Percentiles rank a stretch among this genome's conserved stretches.
Conservation (phyloP, 2,113 vertebrate species). For the Motacilla alba region DNA sequence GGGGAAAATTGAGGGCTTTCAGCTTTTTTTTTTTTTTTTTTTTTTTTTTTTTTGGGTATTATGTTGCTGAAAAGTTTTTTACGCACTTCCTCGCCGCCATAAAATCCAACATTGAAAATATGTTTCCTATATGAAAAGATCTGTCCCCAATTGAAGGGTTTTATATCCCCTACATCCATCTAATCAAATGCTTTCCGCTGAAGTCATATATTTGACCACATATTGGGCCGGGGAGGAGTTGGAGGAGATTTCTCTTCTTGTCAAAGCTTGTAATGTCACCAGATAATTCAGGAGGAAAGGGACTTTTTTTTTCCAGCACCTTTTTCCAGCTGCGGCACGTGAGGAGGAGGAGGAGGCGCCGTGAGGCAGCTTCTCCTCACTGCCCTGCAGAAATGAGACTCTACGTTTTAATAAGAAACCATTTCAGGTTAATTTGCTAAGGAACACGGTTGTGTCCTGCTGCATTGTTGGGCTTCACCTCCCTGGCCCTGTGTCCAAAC, state of each 20-base stretch:
- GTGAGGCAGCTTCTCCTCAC: background rate
- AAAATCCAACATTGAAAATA: constrained; percentile 40
- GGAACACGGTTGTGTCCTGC: rapidly evolving
- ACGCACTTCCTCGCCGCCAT: constrained; percentile 23
- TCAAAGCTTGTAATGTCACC: constrained; percentile 1
- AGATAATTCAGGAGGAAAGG: background rate
- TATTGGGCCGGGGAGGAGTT: background rate
- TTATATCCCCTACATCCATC: constrained; percentile 9
- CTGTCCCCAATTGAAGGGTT: background rate
- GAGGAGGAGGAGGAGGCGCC: background rate
- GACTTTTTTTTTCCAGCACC: background rate
- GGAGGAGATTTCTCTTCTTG: constrained; percentile 20
- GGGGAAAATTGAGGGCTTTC: constrained; percentile 38
- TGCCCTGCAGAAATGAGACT: background rate
- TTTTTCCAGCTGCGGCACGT: background rate
- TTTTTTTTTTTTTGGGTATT: background rate
- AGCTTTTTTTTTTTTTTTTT: background rate
- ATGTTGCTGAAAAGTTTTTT: constrained; percentile 49
- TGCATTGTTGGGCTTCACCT: rapidly evolving
- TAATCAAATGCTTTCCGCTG: constrained; percentile 35
- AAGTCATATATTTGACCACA: constrained; percentile 25
- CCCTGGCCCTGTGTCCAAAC: background rate
- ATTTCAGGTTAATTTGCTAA: background rate
- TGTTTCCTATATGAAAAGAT: constrained; percentile 42
- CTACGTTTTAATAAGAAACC: background rate